A percentile compares a stretch with the other conserved stretches of the same genome.
phyloP scores from a whole-genome alignment of 2,797 vertebrate species.

The Glyptemys insculpta region DNA sequence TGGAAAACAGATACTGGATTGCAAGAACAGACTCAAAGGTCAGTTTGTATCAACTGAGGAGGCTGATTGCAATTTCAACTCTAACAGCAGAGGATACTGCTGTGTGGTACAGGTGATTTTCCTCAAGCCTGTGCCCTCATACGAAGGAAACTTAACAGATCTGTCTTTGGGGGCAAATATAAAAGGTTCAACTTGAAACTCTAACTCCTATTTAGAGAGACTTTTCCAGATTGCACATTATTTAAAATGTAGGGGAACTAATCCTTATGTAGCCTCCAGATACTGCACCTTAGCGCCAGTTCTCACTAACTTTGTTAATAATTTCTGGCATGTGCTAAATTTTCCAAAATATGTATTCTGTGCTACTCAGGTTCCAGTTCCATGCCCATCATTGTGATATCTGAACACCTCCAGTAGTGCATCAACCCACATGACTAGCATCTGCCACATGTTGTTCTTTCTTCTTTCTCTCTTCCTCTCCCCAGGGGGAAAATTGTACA shows the following conservation, averaged over 20 bases:
- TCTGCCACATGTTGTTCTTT: conserved; percentile 49
- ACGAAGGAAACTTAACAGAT: conserved; percentile 67
- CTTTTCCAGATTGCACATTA: conserved; percentile 66
- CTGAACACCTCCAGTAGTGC: conserved; percentile 49
- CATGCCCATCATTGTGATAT: conserved; percentile 20
- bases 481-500: not conserved
- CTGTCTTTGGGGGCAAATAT: conserved; percentile 71
- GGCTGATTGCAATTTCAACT: conserved; percentile 58
- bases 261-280: not conserved
- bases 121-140: conserved; percentile 69
- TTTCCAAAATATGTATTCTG: conserved; percentile 44
- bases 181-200: conserved; percentile 71
- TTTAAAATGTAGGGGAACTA: conserved; percentile 53
- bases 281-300: conserved; percentile 44
- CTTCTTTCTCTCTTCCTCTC: conserved; percentile 30
- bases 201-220: conserved; percentile 73
- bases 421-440: conserved; percentile 59
- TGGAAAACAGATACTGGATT: conserved; percentile 59
- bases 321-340: conserved; percentile 13
- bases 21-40: conserved; percentile 68
- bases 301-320: conserved; percentile 44
- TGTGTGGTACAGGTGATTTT: conserved; percentile 76
- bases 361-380: conserved; percentile 40
- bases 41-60: conserved; percentile 35
- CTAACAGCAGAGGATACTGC: conserved; percentile 54